Evolutionary conservation across 2,113 vertebrate genomes (phyloP).

Genomic region (Lophius piscatorius): DNA sequence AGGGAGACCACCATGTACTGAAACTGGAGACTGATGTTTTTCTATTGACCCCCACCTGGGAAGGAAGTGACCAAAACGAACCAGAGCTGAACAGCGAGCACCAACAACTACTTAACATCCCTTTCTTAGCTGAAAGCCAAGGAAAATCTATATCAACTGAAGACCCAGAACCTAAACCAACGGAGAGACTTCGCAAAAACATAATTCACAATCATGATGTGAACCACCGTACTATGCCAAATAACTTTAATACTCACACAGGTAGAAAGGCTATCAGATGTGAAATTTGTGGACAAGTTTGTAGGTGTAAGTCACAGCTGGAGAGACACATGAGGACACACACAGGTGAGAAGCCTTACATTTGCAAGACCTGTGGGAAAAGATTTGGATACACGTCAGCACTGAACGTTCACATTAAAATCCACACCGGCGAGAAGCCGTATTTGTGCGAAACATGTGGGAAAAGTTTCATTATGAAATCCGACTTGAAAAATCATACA

Average conservation of each 20-base stretch:
- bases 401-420: no score
- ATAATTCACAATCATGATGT: no score
- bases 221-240: no score
- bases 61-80: not conserved
- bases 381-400: not conserved
- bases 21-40: not conserved
- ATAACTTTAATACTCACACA: no score
- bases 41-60: not conserved
- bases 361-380: constrained; percentile 1
- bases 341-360: not conserved
- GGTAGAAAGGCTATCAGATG: not conserved
- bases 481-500: not conserved
- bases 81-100: no score
- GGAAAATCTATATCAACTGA: no score
- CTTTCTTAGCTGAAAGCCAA: no score
- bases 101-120: no score
- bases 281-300: not conserved
- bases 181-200: no score
- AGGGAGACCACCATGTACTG: not conserved
- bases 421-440: no score
- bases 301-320: not conserved
- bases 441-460: not conserved
- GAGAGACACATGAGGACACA: not conserved
- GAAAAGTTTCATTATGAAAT: not conserved
- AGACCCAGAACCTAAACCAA: not conserved